Evolutionary conservation across 1,140 invertebrate genomes (phyloP).

Genomic region (Calephelis virginiensis): DNA sequence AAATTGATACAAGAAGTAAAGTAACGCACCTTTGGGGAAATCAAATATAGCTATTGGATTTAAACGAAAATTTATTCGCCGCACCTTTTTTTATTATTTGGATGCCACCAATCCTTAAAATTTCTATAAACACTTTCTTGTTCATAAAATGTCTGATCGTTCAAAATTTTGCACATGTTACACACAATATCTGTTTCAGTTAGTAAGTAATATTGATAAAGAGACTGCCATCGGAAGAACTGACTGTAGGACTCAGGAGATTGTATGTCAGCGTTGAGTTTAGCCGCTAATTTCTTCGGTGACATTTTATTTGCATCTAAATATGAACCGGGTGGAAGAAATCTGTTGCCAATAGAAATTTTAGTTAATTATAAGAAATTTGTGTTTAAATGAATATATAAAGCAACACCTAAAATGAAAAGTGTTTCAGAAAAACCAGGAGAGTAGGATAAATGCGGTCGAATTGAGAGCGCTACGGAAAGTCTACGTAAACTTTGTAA

Average conservation of each 20-base stretch:
- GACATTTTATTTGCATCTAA: constrained; percentile 37
- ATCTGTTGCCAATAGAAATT: constrained; percentile 34
- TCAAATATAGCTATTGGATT: too few species aligned
- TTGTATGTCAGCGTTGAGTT: constrained; percentile 36
- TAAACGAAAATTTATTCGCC: background rate
- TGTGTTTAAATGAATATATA: too few species aligned
- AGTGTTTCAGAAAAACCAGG: too few species aligned
- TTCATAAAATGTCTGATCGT: constrained; percentile 35
- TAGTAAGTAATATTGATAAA: constrained; percentile 43
- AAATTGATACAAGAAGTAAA: too few species aligned
- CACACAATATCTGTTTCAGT: constrained; percentile 40
- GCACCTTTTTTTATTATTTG: constrained; percentile 39
- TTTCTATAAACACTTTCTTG: constrained; percentile 32
- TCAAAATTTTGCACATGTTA: constrained; percentile 40
- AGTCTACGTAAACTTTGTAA: too few species aligned
- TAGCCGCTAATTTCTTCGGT: constrained; percentile 32
- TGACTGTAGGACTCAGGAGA: constrained; percentile 37
- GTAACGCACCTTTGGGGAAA: too few species aligned
- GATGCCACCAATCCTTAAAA: constrained; percentile 53
- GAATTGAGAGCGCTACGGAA: too few species aligned
- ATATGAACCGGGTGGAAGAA: constrained; percentile 23
- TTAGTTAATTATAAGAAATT: too few species aligned
- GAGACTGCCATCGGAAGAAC: constrained; percentile 50
- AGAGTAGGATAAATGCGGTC: too few species aligned
- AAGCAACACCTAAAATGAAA: too few species aligned